Conservation (phyloP, 2,888 invertebrate genomes). For the Pasiphila rectangulata region DNA sequence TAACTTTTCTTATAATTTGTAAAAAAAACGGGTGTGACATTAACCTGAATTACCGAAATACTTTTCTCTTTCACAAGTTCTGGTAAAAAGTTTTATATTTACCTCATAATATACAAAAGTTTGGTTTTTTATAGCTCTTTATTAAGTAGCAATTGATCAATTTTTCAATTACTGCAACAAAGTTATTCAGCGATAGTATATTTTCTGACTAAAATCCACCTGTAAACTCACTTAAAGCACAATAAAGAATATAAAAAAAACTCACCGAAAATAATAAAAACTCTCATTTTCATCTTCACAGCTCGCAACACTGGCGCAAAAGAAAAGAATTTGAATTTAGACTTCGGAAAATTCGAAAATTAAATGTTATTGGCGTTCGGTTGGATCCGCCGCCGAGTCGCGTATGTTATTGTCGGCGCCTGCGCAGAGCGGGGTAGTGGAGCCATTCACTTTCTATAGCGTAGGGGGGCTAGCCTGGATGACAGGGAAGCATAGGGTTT, state of each 20-base stretch:
- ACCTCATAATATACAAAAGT: too few relatives aligned
- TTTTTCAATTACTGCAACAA: too few relatives aligned
- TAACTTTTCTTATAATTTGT: too few relatives aligned
- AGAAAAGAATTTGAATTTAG: conserved; percentile 31
- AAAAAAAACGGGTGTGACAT: too few relatives aligned
- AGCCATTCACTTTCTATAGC: conserved; percentile 75
- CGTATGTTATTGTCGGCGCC: conserved; percentile 60
- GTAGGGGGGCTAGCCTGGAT: conserved; percentile 67
- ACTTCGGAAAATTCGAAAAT: conserved; percentile 40
- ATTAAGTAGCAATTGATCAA: too few relatives aligned
- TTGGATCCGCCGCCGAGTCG: conserved; percentile 63
- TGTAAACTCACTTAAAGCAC: background rate
- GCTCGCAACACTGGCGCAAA: conserved; percentile 62
- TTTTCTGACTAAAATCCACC: background rate
- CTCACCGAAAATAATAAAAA: conserved; percentile 67
- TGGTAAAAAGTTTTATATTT: too few relatives aligned
- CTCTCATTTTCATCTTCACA: conserved; percentile 56
- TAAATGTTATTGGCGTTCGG: conserved; percentile 58
- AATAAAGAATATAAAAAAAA: conserved; percentile 28
- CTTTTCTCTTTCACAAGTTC: too few relatives aligned
- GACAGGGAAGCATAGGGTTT: conserved; percentile 68
- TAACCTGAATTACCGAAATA: too few relatives aligned
- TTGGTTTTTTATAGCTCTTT: too few relatives aligned
- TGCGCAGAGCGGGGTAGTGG: conserved; percentile 41
- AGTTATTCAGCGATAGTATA: background rate